phyloP scores from a whole-genome alignment of 2,797 vertebrate genomes.

The Lepidocolaptes lacrymiger region DNA sequence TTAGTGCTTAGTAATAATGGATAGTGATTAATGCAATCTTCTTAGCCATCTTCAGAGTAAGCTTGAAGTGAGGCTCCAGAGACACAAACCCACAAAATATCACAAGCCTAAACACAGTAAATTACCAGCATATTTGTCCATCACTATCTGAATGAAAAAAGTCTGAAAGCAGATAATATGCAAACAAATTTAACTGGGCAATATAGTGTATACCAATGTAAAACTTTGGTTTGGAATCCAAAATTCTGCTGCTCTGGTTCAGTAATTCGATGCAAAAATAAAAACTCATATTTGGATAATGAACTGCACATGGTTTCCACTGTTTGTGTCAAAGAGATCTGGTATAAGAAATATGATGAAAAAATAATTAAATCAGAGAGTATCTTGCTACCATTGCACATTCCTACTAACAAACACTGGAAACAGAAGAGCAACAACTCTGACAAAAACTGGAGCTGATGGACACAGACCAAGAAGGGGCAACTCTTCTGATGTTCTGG shows the following conservation, averaged over 20 bases:
- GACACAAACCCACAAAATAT: not conserved
- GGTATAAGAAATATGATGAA: not conserved
- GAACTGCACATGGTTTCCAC: not conserved
- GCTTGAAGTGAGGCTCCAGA: not conserved
- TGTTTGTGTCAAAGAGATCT: not conserved
- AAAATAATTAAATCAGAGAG: not conserved
- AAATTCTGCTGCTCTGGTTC: not conserved
- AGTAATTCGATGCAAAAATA: not conserved
- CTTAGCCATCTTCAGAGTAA: not conserved
- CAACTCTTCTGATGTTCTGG: not conserved
- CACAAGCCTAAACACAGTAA: not conserved
- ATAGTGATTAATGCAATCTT: not conserved
- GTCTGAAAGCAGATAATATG: fast-evolving
- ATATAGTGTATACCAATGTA: not conserved
- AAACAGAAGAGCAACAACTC: not conserved
- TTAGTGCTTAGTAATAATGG: not conserved
- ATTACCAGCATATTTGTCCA: not conserved
- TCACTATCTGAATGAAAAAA: not conserved
- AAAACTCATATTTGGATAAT: not conserved
- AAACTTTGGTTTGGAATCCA: not conserved
- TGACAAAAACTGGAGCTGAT: not conserved
- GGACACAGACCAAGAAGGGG: not conserved
- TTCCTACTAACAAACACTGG: not conserved
- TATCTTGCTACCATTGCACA: not conserved
- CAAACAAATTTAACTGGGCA: not conserved